Percentiles rank a stretch among this genome's conserved stretches.
Conservation (phyloP, 1,140 invertebrate species). For the Cotesia glomerata region DNA sequence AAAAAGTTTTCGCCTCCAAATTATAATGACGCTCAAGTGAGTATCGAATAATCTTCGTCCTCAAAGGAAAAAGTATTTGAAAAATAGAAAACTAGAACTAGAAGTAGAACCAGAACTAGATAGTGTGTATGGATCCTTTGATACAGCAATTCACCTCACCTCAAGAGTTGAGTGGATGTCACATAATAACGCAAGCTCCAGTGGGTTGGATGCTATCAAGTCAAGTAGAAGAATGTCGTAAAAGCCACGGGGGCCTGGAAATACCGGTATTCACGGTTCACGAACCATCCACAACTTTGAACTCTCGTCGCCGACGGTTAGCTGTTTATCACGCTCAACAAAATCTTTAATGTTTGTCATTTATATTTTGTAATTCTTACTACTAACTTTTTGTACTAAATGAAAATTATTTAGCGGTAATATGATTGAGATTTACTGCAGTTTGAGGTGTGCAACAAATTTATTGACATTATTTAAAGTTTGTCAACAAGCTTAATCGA, state of each 20-base stretch:
- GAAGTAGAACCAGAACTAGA: too few relatives aligned
- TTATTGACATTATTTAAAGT: too few relatives aligned
- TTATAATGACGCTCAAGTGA: too few relatives aligned
- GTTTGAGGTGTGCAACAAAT: too few relatives aligned
- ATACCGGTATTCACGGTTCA: constrained; percentile 21
- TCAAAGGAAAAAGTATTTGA: too few relatives aligned
- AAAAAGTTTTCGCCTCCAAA: too few relatives aligned
- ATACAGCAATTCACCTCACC: constrained; percentile 1
- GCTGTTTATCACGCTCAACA: constrained; percentile 26
- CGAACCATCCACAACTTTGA: constrained; percentile 16
- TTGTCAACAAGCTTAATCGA: too few relatives aligned
- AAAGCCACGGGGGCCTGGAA: constrained; percentile 6
- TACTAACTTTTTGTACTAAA: neutral
- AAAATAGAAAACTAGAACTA: too few relatives aligned
- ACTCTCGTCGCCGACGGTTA: neutral
- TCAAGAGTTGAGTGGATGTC: neutral
- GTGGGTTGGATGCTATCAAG: constrained; percentile 1
- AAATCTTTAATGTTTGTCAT: constrained; percentile 21
- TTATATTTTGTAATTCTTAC: constrained; percentile 15
- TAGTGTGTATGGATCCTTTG: neutral
- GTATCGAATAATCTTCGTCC: too few relatives aligned
- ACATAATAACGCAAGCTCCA: neutral
- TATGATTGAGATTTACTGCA: too few relatives aligned
- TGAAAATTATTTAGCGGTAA: neutral
- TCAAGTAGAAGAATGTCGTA: constrained; percentile 26